Conservation (phyloP, 2,113 vertebrate species). For the Xyrauchen texanus region DNA sequence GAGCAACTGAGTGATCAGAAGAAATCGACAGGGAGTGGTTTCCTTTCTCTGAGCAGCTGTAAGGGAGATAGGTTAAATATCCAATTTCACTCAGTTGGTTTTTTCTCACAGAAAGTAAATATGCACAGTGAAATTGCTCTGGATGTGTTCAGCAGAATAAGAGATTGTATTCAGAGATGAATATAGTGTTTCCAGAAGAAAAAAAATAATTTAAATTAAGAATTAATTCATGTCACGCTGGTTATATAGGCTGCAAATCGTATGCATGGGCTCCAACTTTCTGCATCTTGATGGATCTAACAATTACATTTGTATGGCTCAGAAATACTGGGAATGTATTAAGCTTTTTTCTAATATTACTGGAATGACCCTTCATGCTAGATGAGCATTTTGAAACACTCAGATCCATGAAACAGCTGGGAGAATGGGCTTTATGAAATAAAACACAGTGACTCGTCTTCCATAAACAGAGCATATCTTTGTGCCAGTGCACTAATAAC, state of each 20-base stretch:
- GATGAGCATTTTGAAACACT: constrained; percentile 19
- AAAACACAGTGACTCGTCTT: constrained; percentile 35
- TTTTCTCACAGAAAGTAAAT: constrained; percentile 43
- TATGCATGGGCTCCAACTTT: constrained; percentile 17
- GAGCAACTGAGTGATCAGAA: background rate
- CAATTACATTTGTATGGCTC: constrained; percentile 34
- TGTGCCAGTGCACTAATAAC: constrained; percentile 40
- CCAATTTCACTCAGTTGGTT: constrained; percentile 49
- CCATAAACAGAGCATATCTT: constrained; percentile 31
- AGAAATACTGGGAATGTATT: constrained; percentile 33
- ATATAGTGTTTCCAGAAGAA: background rate
- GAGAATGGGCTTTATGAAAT: constrained; percentile 5
- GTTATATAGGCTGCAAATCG: constrained; percentile 11
- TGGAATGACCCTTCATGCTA: background rate
- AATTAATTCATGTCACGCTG: constrained; percentile 20
- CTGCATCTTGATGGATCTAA: constrained; percentile 17
- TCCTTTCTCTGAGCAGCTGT: background rate
- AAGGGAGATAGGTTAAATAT: constrained; percentile 47
- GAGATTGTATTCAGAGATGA: constrained; percentile 8
- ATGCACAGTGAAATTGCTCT: constrained; percentile 39
- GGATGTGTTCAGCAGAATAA: constrained; percentile 36
- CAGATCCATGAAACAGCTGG: background rate
- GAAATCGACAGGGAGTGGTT: constrained; percentile 1
- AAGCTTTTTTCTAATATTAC: constrained; percentile 1
- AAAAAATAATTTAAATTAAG: constrained; percentile 4